Evolutionary conservation across 2,797 vertebrate genomes (phyloP).

Genomic region (Ctenosaura bakeri): DNA sequence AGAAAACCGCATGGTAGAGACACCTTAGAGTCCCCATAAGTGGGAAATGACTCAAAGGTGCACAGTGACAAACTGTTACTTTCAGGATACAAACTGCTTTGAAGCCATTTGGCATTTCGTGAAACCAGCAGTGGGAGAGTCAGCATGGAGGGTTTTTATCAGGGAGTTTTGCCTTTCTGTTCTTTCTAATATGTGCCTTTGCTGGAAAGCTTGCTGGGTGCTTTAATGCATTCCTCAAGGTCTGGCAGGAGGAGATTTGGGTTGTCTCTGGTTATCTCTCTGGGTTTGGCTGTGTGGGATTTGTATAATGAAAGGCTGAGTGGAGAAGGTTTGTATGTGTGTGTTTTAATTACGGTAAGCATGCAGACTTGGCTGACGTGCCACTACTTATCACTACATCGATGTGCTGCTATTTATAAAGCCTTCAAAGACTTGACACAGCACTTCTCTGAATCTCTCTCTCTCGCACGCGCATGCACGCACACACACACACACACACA

Average conservation of each 20-base stretch:
- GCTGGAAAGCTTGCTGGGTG: not conserved
- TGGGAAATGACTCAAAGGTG: no score
- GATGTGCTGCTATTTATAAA: constrained; percentile 14
- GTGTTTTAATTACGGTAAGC: constrained; percentile 3
- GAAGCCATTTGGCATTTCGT: not conserved
- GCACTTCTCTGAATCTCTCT: not conserved
- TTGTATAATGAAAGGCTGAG: not conserved
- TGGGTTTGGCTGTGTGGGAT: constrained; percentile 15
- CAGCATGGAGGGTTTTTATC: no score
- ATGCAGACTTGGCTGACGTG: not conserved
- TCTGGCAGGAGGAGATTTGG: constrained; percentile 67
- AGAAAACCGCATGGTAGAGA: no score
- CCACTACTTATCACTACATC: not conserved
- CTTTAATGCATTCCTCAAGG: constrained; percentile 70
- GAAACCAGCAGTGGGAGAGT: no score
- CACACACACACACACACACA: not conserved
- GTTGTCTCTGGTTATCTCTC: constrained; percentile 40
- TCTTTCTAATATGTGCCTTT: not conserved
- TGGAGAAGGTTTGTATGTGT: not conserved
- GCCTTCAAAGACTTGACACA: not conserved
- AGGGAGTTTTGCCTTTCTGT: not conserved
- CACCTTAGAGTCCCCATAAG: no score
- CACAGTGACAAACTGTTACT: not conserved
- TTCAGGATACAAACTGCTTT: constrained; percentile 43
- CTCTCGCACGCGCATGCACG: no score